A percentile compares a stretch with the other conserved stretches of the same genome.
phyloP scores from a whole-genome alignment of 2,888 invertebrate genomes.

The Folsomia candida region DNA sequence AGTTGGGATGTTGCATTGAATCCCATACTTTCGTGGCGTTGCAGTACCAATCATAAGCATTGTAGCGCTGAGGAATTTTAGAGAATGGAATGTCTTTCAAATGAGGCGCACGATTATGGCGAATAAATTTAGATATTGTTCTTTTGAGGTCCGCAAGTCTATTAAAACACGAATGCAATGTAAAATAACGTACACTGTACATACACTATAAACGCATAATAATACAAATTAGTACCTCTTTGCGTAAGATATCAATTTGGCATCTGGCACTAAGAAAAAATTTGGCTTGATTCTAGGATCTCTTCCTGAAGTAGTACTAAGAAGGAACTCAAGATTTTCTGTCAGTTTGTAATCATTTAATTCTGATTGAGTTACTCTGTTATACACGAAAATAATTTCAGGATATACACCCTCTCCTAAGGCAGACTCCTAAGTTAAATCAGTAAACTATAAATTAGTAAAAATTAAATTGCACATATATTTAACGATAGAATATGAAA shows the following conservation, averaged over 20 bases:
- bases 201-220: not conserved
- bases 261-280: conserved; percentile 39
- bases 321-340: conserved; percentile 28
- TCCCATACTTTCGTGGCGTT: conserved; percentile 38
- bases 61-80: conserved; percentile 36
- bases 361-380: conserved; percentile 38
- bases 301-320: conserved; percentile 36
- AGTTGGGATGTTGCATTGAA: conserved; percentile 37
- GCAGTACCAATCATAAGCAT: conserved; percentile 41
- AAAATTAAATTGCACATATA: not conserved
- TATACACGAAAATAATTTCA: conserved; percentile 45
- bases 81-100: conserved; percentile 18
- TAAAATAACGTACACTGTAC: conserved; percentile 5
- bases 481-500: not conserved
- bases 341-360: conserved; percentile 27
- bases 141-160: conserved; percentile 41
- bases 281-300: conserved; percentile 35
- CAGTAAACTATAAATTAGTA: not conserved
- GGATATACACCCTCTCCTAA: conserved; percentile 44
- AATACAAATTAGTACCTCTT: conserved; percentile 8
- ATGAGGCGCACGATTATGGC: conserved; percentile 39
- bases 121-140: conserved; percentile 34
- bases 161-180: not conserved
- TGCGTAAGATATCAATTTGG: conserved; percentile 21
- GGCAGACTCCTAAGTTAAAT: conserved; percentile 38